Base-by-base conservation (phyloP, 2,797 vertebrate species). In the Alectoris magna region DNA sequence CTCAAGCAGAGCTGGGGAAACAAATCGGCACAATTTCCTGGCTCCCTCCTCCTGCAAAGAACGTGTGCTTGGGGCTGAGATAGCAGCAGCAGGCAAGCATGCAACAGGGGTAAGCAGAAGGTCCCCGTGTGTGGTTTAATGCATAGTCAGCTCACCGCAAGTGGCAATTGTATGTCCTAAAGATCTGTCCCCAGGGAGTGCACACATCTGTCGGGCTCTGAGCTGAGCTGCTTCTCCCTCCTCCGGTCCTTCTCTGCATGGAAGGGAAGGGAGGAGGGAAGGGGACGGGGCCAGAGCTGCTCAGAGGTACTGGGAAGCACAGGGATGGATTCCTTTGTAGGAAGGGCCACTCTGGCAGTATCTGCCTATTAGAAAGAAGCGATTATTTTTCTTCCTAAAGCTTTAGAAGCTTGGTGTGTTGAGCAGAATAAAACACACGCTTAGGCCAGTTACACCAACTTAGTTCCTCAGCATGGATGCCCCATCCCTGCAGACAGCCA, bases 361-460 rank as follows among this genome's bases (percentile, higher is more conserved):
- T 18, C 62, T 46, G 5, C 7, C 24, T 19, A 0, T 9, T 9
- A 17, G 41, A 27, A 53, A 41, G 36, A 5, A 6, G 44, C 7
- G 3, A 9, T 41, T 22, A 1, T 39, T 66, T 86, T 34, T 27
- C 29, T 62, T 49, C 46, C 49, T 58, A 11, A 58, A 60, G 15
- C 21, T 85, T 43, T 46, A 63, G 76, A 71, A 59, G 2, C 39
- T 46, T 2, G 0, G 11, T 14, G 18, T n/a, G 10, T 38, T 71
- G 2, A 48, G 39, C 2, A 23, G 34, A 23, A 62, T 56, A 18
- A 74, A 84, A 14, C 43, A 5, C 10, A 3, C 8, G 1, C 44
- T n/a, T 10, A 7, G 71, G 23, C 21, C 23, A 43, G 2, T 34
- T 59, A 9, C 27, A 2, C 4, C 0, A 0, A 7, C 21, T 60